Percentiles rank a stretch among this genome's conserved stretches.
Evolutionary conservation across 2,113 vertebrate species (phyloP).

Genomic region (Crypturellus undulatus): DNA sequence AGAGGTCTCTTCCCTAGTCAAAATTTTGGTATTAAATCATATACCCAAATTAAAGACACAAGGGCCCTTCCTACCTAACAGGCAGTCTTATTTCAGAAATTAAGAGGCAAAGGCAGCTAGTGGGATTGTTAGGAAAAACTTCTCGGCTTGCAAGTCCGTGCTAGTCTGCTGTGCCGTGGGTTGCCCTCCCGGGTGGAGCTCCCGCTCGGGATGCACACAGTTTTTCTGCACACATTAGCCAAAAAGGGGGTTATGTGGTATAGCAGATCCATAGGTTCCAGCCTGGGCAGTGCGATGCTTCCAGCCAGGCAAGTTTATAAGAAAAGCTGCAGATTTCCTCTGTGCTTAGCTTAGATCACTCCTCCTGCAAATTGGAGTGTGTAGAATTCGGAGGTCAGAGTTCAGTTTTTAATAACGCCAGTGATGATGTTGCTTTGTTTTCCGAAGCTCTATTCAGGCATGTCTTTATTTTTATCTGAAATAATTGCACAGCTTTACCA

Average conservation of each 20-base stretch:
- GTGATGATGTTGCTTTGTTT: not conserved
- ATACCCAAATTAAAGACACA: not conserved
- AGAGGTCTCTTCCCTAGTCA: not conserved
- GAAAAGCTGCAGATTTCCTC: not conserved
- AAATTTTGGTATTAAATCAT: not conserved
- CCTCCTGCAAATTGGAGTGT: not conserved
- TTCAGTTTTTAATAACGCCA: rapidly evolving
- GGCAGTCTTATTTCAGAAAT: not conserved
- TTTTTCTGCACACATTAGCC: not conserved
- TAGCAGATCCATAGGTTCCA: not conserved
- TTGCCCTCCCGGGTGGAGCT: not conserved
- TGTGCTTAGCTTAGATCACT: rapidly evolving
- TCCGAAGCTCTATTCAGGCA: rapidly evolving
- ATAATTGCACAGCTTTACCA: rapidly evolving
- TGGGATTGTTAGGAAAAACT: not conserved
- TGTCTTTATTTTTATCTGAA: not conserved
- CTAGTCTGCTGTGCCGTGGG: not conserved
- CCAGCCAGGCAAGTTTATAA: not conserved
- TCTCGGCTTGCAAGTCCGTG: rapidly evolving
- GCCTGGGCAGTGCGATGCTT: not conserved
- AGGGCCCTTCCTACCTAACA: not conserved
- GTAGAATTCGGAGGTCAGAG: not conserved
- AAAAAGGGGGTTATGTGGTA: rapidly evolving
- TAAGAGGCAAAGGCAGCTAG: not conserved
- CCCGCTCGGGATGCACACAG: not conserved